Evolutionary conservation across 2,888 invertebrate genomes (phyloP).

Genomic region (Drosophila subsilvestris): DNA sequence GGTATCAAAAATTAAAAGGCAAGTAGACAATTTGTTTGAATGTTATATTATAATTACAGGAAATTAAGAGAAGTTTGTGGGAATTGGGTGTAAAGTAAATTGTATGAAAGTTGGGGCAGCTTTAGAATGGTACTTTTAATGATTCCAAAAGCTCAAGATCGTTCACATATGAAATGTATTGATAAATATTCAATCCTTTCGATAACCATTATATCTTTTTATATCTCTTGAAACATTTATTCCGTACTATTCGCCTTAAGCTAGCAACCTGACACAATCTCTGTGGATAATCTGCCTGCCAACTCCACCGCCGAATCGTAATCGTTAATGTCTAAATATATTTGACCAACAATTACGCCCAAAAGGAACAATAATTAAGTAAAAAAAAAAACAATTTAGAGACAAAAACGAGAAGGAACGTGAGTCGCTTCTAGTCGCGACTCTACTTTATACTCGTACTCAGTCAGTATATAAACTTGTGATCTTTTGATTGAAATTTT

Average conservation of each 20-base stretch:
- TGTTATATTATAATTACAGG: neutral
- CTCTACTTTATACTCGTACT: no score
- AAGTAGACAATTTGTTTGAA: no score
- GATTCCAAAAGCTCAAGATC: neutral
- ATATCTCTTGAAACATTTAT: neutral
- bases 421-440: no score
- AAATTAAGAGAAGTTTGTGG: neutral
- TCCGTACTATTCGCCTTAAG: constrained; percentile 1
- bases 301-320: neutral
- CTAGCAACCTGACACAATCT: constrained; percentile 10
- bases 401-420: no score
- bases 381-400: no score
- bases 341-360: constrained; percentile 39
- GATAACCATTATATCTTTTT: no score
- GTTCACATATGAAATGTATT: rapidly evolving
- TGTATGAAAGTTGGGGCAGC: no score
- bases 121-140: neutral
- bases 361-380: no score
- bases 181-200: neutral
- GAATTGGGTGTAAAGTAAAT: neutral
- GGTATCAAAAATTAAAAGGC: no score
- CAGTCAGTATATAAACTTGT: no score
- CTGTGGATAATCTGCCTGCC: constrained; percentile 14
- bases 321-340: constrained; percentile 10
- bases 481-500: no score